A percentile compares a stretch with the other conserved stretches of the same genome.
Evolutionary conservation across 2,888 invertebrate genomes (phyloP).

Genomic region (Dysmachus trigonus): DNA sequence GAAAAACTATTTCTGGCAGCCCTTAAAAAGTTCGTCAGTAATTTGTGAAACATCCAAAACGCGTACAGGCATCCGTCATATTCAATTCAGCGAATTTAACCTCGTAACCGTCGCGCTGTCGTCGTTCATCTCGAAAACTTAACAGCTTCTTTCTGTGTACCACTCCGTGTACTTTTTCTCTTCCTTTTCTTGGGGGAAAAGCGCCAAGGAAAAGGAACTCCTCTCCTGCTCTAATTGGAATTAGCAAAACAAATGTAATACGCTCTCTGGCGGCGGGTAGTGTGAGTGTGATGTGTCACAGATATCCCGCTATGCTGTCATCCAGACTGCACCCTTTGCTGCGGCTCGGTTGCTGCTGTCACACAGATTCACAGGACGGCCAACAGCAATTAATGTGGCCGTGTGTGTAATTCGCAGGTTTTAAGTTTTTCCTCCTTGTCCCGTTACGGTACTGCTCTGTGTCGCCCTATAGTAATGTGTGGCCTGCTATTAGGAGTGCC

Average conservation of each 20-base stretch:
- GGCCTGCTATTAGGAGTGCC: not conserved
- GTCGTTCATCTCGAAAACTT: not conserved
- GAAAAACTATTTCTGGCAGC: not conserved
- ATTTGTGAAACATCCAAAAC: not conserved
- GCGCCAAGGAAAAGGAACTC: not conserved
- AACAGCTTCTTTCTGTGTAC: not conserved
- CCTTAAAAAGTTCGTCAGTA: not conserved
- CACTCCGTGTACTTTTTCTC: not conserved
- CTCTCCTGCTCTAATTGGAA: not conserved
- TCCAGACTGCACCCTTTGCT: not conserved
- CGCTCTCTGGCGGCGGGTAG: not conserved
- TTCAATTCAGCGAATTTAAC: not conserved
- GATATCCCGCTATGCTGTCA: not conserved
- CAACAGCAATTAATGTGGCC: not conserved
- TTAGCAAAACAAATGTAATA: slow-evolving; percentile 12
- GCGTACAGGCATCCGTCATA: not conserved
- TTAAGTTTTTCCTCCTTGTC: not conserved
- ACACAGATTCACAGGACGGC: slow-evolving; percentile 6
- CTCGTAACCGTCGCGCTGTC: not conserved
- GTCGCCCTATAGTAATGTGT: not conserved
- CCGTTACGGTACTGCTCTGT: not conserved
- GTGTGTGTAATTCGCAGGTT: slow-evolving; percentile 17
- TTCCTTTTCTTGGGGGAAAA: not conserved
- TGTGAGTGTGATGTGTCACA: not conserved
- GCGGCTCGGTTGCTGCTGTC: not conserved